Evolutionary conservation across 2,113 vertebrate genomes (phyloP).

Genomic region (Rhynchopsitta pachyrhyncha): DNA sequence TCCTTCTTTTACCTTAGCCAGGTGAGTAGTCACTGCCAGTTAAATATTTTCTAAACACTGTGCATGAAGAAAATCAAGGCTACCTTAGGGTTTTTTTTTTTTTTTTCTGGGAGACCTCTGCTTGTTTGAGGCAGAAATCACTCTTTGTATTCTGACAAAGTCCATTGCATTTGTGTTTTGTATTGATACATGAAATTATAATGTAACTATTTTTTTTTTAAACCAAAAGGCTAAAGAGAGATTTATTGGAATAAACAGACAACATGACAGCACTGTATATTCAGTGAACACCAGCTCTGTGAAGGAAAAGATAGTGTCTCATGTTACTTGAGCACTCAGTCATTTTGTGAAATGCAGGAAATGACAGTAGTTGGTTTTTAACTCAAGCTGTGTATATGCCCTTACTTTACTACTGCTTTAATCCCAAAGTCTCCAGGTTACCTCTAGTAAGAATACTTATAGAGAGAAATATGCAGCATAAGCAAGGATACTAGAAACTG

Average conservation of each 20-base stretch:
- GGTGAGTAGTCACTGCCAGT: neutral
- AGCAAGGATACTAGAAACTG: neutral
- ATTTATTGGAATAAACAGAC: neutral
- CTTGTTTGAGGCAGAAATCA: neutral
- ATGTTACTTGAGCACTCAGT: neutral
- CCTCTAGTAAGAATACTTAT: neutral
- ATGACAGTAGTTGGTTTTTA: neutral
- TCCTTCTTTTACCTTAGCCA: neutral
- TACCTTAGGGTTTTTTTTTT: no score
- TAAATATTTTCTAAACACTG: neutral
- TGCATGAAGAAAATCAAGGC: neutral
- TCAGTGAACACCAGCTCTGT: neutral
- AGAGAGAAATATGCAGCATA: neutral
- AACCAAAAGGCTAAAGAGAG: neutral
- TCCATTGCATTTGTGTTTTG: neutral
- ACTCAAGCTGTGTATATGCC: neutral
- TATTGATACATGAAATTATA: neutral
- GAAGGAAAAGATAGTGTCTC: neutral
- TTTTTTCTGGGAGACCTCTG: neutral
- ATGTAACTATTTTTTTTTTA: neutral
- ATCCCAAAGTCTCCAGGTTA: neutral
- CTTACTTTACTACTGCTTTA: neutral
- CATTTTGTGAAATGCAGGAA: neutral
- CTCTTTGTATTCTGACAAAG: neutral
- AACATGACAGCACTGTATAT: neutral